Evolutionary conservation across 2,888 invertebrate genomes (phyloP), one percentile per base, ranked within the genome.

Genomic region (Thyatira batis): DNA sequence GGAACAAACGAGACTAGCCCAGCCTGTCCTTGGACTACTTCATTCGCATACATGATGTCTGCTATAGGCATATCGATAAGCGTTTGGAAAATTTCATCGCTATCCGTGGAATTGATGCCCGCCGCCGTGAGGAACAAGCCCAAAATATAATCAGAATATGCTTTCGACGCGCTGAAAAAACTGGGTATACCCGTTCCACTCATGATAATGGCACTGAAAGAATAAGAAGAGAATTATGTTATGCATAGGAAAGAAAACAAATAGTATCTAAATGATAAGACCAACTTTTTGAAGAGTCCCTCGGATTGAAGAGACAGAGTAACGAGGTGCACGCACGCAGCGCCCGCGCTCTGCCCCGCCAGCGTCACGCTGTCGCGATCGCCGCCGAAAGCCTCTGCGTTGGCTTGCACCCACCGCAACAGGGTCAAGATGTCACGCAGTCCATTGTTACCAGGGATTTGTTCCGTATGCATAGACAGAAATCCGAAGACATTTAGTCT

Each of bases 401-500:
- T 87, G 28, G 55, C 56, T 51, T 66, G 71, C 61, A 89, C 83
- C 89, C 89, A 89, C 28, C 73, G 71, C 51, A 89, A 73, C 45
- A 86, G 68, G 3, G 82, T 79, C 20, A 85, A 57, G 45, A 72
- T 65, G 60, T 89, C 88, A 0, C 86, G 78, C 9, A 89, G 60
- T 0, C 84, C 89, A 33, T 78, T 78, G 73, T 89, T 89, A 17
- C 87, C 88, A 4, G 88, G 88, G 8, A 85, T 66, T 48, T 71
- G 64, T 1, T 70, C 45, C 1, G 80, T 70, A 58, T 78, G 74
- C 13, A 87, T 70, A 0, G 82, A 84, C 9, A 89, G 73, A 65
- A 84, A 89, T 13, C 89, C 91, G 53, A 90, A 76, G 1, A 82
- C 74, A 54, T 80, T 80, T 27, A 85, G 49, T 48, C 86, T 85